Percentiles rank a stretch among this genome's conserved stretches.
Evolutionary conservation across 2,113 vertebrate species (phyloP).

Genomic region (Halichoerus grypus): DNA sequence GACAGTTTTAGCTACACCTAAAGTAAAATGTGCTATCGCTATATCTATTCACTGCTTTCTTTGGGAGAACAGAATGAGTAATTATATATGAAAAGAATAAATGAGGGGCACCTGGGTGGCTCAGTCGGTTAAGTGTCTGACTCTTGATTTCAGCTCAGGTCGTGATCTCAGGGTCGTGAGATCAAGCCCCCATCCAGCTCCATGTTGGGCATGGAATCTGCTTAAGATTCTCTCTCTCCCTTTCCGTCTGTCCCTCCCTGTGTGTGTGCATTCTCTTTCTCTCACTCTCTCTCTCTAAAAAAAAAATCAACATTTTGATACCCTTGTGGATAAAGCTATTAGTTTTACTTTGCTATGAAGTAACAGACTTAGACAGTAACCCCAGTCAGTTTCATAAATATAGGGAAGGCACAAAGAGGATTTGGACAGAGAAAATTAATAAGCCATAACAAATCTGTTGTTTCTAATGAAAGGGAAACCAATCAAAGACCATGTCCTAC

Average conservation of each 20-base stretch:
- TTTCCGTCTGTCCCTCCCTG: neutral
- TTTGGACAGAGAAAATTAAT: neutral
- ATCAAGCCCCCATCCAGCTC: neutral
- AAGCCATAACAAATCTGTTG: slow-evolving; percentile 46
- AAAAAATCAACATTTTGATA: neutral
- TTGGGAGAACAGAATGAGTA: slow-evolving; percentile 31
- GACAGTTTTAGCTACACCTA: slow-evolving; percentile 28
- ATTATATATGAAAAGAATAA: neutral
- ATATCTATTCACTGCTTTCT: slow-evolving; percentile 53
- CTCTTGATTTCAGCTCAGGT: neutral
- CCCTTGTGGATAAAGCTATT: neutral
- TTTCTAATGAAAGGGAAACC: neutral
- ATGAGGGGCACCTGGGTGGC: neutral
- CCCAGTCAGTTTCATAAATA: slow-evolving; percentile 9
- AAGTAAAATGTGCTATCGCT: neutral
- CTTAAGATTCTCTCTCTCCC: neutral
- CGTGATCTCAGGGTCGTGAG: neutral
- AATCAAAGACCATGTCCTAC: neutral
- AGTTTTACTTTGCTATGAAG: neutral
- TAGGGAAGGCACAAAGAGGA: neutral
- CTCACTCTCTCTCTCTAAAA: too few species aligned
- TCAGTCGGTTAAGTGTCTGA: neutral
- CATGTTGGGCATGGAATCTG: neutral
- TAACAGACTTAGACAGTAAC: neutral
- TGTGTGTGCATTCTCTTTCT: neutral